These are phyloP conservation scores for Eupithecia pulchellata DNA, from an alignment of 2,888 invertebrate species.

Conservation along the genomic window DNA sequence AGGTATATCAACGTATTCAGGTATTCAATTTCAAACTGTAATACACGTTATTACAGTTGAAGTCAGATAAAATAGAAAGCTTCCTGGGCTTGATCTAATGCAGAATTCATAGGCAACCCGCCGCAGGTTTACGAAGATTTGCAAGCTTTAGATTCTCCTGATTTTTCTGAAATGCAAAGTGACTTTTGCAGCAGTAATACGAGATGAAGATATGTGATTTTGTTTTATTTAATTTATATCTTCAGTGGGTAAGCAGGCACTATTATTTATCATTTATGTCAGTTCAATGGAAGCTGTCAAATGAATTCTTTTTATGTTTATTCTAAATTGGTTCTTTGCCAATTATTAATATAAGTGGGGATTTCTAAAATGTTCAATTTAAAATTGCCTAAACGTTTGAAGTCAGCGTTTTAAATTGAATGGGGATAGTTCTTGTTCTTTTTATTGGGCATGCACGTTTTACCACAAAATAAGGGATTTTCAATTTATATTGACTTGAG, in stretches of 20 bases:
- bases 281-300: too few relatives aligned
- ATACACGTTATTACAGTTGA: not conserved
- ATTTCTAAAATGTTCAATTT: too few relatives aligned
- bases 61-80: constrained; percentile 3
- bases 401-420: too few relatives aligned
- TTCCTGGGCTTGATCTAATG: constrained; percentile 4
- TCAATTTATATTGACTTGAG: too few relatives aligned
- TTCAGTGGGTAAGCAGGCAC: not conserved
- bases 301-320: too few relatives aligned
- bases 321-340: too few relatives aligned
- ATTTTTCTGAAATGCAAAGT: not conserved
- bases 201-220: not conserved
- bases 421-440: too few relatives aligned
- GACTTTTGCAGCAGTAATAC: not conserved
- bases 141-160: constrained; percentile 1
- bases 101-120: constrained; percentile 17
- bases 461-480: not conserved
- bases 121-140: constrained; percentile 10
- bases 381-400: too few relatives aligned
- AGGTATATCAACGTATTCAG: constrained; percentile 2
- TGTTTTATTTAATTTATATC: not conserved
- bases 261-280: too few relatives aligned
- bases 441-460: not conserved
- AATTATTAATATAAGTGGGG: too few relatives aligned
- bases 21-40: constrained; percentile 1